A percentile compares a stretch with the other conserved stretches of the same genome.
These are phyloP conservation scores for Peromyscus leucopus DNA, from an alignment of 2,113 vertebrate species.

Conservation along the genomic window DNA sequence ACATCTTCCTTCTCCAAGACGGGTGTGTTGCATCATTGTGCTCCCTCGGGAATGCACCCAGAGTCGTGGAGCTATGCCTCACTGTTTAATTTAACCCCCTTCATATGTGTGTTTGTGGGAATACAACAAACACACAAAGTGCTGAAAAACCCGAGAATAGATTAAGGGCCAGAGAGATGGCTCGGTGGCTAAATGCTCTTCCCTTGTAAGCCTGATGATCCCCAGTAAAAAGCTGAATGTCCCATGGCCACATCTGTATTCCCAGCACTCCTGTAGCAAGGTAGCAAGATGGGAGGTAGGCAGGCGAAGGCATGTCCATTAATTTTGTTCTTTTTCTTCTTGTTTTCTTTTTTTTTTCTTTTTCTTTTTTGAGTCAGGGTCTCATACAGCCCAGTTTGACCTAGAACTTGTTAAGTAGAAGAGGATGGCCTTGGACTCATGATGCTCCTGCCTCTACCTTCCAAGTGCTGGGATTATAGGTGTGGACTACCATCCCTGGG, in stretches of 20 bases:
- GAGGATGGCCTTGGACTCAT: not conserved
- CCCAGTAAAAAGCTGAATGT: not conserved
- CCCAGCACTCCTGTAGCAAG: not conserved
- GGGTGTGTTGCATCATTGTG: not conserved
- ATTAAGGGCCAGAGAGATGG: not conserved
- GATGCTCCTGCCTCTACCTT: not conserved
- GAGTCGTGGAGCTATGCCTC: not conserved
- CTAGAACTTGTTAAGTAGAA: not conserved
- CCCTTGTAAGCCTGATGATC: not conserved
- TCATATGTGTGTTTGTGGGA: not conserved
- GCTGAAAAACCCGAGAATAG: not conserved
- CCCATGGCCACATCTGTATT: not conserved
- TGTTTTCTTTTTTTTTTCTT: not conserved
- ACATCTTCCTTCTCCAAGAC: not conserved
- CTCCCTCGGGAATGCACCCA: not conserved
- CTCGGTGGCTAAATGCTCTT: not conserved
- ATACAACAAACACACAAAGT: not conserved
- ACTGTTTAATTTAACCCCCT: not conserved
- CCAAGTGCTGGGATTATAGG: not conserved
- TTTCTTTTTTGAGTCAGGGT: not conserved
- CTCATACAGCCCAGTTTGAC: not conserved
- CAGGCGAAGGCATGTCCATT: not conserved
- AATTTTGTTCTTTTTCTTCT: not conserved
- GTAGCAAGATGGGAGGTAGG: not conserved
- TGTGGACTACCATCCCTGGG: not conserved